phyloP scores from a whole-genome alignment of 1,140 invertebrate species.

The Tyrophagus putrescentiae region DNA sequence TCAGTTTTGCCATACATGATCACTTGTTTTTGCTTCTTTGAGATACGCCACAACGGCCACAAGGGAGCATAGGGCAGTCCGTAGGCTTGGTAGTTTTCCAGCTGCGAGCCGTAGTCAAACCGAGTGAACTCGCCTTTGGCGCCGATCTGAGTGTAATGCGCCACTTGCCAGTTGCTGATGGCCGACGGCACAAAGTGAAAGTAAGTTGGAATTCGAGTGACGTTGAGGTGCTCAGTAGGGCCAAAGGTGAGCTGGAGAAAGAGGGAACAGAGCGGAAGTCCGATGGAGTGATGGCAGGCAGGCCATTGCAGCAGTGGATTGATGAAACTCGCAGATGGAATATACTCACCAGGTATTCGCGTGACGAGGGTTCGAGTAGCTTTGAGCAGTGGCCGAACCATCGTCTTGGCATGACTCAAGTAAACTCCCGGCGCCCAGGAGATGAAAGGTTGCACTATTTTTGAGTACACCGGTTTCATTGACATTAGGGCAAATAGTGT shows the following conservation, averaged over 20 bases:
- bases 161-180: too few relatives aligned
- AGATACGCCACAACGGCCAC: too few relatives aligned
- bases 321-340: background rate
- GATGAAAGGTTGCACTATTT: too few relatives aligned
- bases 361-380: background rate
- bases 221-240: constrained; percentile 23
- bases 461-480: background rate
- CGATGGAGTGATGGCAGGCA: background rate
- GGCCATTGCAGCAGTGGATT: background rate
- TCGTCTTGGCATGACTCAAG: background rate
- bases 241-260: background rate
- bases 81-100: too few relatives aligned
- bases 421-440: background rate
- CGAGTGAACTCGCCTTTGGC: too few relatives aligned
- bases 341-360: background rate
- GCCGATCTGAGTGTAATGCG: too few relatives aligned
- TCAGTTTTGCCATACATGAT: too few relatives aligned
- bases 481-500: constrained; percentile 41
- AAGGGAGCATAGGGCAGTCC: too few relatives aligned
- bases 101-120: too few relatives aligned
- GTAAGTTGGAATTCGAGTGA: background rate
- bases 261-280: background rate
- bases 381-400: background rate
- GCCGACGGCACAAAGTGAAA: too few relatives aligned
- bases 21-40: too few relatives aligned